These are phyloP conservation scores for Epinephelus coioides DNA, from an alignment of 2,797 vertebrate species.

Conservation along the genomic window DNA sequence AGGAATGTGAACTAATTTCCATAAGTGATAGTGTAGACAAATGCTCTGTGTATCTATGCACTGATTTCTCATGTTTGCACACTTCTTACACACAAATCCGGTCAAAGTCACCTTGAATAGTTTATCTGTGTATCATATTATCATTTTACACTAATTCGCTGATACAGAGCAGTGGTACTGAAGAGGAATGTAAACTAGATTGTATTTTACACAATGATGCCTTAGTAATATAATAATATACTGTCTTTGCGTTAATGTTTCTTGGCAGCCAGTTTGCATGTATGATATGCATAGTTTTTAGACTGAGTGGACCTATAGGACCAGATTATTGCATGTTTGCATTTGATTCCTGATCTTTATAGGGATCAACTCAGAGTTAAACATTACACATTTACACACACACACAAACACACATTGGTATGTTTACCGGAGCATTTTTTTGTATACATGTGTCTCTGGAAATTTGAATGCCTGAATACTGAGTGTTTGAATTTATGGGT, in stretches of 20 bases:
- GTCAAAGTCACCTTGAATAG: slow-evolving; percentile 26
- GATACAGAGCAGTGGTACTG: background rate
- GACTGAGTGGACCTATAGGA: slow-evolving; percentile 39
- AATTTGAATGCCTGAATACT: slow-evolving; percentile 79
- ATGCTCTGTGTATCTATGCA: slow-evolving; percentile 1
- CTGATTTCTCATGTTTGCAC: background rate
- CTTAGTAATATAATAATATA: background rate
- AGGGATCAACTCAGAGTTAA: slow-evolving; percentile 31
- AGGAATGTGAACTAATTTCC: slow-evolving; percentile 57
- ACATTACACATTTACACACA: slow-evolving; percentile 31
- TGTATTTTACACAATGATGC: slow-evolving; percentile 4
- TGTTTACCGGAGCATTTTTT: slow-evolving; percentile 48
- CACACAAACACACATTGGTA: slow-evolving; percentile 39
- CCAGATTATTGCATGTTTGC: slow-evolving; percentile 35
- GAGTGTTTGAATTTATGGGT: slow-evolving; percentile 82
- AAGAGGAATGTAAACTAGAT: background rate
- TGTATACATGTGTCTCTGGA: slow-evolving; percentile 51
- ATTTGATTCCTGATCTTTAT: slow-evolving; percentile 56
- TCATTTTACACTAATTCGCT: slow-evolving; percentile 9
- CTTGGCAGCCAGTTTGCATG: slow-evolving; percentile 14
- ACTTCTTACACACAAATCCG: background rate
- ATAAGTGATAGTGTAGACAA: slow-evolving; percentile 9
- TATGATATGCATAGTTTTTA: slow-evolving; percentile 1
- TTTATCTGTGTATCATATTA: background rate
- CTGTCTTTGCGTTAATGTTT: slow-evolving; percentile 2